Conservation (phyloP, 2,113 vertebrate genomes). For the Nicator chloris region DNA sequence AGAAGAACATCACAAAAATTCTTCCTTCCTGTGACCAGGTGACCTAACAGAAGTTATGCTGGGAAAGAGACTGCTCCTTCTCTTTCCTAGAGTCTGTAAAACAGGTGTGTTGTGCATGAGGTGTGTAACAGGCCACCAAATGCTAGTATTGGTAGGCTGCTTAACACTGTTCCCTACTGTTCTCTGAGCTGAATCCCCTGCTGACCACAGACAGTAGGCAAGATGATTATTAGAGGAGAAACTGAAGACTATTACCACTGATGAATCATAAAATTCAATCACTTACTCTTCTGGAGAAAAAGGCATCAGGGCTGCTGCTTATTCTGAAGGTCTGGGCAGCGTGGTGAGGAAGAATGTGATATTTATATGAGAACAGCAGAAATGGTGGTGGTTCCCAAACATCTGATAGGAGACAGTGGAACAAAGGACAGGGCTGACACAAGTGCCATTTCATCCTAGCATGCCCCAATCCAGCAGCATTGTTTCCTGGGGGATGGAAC, state of each 20-base stretch:
- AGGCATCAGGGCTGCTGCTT: background rate
- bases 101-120: background rate
- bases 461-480: background rate
- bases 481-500: conserved; percentile 33
- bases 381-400: background rate
- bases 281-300: background rate
- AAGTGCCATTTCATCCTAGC: conserved; percentile 18
- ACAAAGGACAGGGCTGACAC: conserved; percentile 29
- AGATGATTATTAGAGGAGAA: background rate
- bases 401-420: background rate
- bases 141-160: background rate
- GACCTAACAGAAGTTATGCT: background rate
- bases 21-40: background rate
- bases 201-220: background rate
- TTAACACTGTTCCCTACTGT: background rate
- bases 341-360: background rate
- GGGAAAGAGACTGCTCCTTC: background rate
- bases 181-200: background rate
- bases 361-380: background rate
- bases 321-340: background rate
- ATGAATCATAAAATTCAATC: background rate
- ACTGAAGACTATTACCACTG: background rate
- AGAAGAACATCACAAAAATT: background rate
- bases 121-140: background rate
- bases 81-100: background rate